Base-by-base conservation (phyloP, 2,888 invertebrate genomes). In the Galerucella calmariensis region DNA sequence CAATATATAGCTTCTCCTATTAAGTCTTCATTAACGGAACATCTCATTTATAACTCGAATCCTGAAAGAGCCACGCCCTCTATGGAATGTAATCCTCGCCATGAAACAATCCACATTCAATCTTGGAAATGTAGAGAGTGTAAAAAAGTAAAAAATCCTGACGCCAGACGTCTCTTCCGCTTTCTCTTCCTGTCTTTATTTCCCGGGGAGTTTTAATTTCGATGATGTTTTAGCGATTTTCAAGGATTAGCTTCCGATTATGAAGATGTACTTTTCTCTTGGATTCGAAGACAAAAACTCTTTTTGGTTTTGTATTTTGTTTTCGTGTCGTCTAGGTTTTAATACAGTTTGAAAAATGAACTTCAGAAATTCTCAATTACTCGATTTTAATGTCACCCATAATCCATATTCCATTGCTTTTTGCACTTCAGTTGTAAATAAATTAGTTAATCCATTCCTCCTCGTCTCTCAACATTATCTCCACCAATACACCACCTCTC, bases 121-220 rank as follows among this genome's bases (percentile, higher is more conserved):
- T 78, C 79, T 79, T 75, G 74, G 78, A 79, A 79, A 81, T 81
- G 81, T 78, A 81, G 53, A 70, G 51, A 78, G 80, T 81, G 81
- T 81, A 79, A 81, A 56, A 78, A 80, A 81, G 79, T 80, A 82
- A 82, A 81, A 81, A 81, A 80, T 79, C 81, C 75, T 77, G 75
- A 79, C 75, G 75, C 73, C 77, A 62, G 70, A 72, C 78, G 78
- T 77, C 75, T 78, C 75, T 78, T 76, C 73, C 77, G 70, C 53
- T 14, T 44, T 72, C 62, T 67, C 73, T 70, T 70, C 72, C n/a
- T 61, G 48, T 67, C 67, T 67, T 73, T 75, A 56, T 69, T 44
- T 67, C 69, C 61, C 41, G 16, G 41, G 53, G 70, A 62, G 63
- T 70, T 70, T 63, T 70, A 70, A 70, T 70, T 63, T 70, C 70